Conservation (phyloP, 2,888 invertebrate genomes). For the Orthosia gracilis region DNA sequence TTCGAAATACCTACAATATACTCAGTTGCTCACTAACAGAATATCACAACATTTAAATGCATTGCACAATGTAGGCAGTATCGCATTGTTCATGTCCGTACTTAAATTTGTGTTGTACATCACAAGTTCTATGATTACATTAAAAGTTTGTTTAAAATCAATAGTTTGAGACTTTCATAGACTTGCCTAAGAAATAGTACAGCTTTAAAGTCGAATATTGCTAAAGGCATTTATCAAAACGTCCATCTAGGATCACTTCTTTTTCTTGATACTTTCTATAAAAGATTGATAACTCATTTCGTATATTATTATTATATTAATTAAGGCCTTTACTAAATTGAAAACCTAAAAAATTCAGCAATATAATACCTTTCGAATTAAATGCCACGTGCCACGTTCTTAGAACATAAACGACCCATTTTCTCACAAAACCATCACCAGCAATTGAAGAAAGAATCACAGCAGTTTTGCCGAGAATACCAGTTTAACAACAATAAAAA, state of each 20-base stretch:
- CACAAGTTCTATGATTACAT: no score
- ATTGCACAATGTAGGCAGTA: constrained; percentile 9
- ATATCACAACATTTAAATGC: constrained; percentile 32
- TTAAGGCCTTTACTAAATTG: background rate
- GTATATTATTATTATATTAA: no score
- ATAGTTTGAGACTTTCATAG: no score
- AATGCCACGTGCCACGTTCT: background rate
- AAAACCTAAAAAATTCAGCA: no score
- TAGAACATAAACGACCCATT: constrained; percentile 3
- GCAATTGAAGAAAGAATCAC: constrained; percentile 47
- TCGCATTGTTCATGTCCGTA: background rate
- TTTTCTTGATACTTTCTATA: no score
- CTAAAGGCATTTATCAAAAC: no score
- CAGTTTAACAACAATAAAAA: constrained; percentile 66
- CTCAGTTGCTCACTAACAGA: background rate
- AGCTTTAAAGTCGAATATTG: no score
- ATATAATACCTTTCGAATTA: background rate
- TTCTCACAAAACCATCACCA: constrained; percentile 8
- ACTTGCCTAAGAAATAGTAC: no score
- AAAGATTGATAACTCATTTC: no score
- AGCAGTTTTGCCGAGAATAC: constrained; percentile 36
- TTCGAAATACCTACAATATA: background rate
- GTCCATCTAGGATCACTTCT: no score
- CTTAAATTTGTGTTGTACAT: no score
- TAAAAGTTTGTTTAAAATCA: no score